Evolutionary conservation across 1,140 invertebrate genomes (phyloP), one percentile per base, ranked within the genome.

Genomic region (Oncopodura yosiiana): DNA sequence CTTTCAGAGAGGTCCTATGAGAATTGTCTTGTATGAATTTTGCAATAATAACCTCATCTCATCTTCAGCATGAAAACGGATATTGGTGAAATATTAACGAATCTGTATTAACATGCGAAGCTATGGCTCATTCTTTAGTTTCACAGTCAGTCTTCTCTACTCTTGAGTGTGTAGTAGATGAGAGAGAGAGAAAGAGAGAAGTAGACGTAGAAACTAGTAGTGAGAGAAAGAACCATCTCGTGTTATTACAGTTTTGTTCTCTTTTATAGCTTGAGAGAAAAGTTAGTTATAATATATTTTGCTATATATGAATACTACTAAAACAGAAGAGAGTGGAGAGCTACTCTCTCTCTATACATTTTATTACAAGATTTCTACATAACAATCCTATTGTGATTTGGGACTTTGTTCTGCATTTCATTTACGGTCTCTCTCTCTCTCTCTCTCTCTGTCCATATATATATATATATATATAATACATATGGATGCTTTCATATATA

Each of bases 71-170:
- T 23, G 53, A 48, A 49, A 42, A 49, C 27, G 45, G 39, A 43
- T 43, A 56, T 56, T 49, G 43, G 45, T 56, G 53, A 56, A 56
- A 49, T 49, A 56, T 56, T 56, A 38, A 56, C 53, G 43, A 56
- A 49, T 56, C 46, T 53, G 41, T 53, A 53, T 54, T 46, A 54
- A 29, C 29, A 32, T 32, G 5, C 3, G 26, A n/a, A n/a, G n/a
- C n/a, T n/a, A n/a, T n/a, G n/a, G n/a, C n/a, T n/a, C n/a, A n/a
- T n/a, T n/a, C n/a, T n/a, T n/a, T n/a, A n/a, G n/a, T n/a, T n/a
- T n/a, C n/a, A 27, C 43, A 19, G 16, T 45, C 26, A 45, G 43
- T 14, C 16, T 14, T 36, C 16, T 14, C 32, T 14, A n/a, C n/a
- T n/a, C n/a, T n/a, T n/a, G n/a, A n/a, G n/a, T n/a, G n/a, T n/a